These are phyloP conservation scores for Tricholaema leucomelas DNA, from an alignment of 2,113 vertebrate genomes.

Conservation along the genomic window DNA sequence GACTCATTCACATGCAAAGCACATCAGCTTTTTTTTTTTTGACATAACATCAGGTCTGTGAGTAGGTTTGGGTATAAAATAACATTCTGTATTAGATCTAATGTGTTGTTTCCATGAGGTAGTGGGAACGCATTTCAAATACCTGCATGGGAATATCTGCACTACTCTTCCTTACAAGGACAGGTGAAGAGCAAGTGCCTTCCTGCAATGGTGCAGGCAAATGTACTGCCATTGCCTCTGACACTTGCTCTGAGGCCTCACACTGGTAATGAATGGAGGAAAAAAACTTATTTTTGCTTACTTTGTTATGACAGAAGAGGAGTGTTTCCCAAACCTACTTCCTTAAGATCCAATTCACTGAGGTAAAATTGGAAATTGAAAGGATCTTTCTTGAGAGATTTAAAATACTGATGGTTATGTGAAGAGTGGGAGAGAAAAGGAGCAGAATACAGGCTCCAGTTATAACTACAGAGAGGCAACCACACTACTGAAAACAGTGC, in stretches of 20 bases:
- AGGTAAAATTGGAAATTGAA: background rate
- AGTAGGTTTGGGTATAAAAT: background rate
- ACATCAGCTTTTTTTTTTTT: background rate
- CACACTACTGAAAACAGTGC: background rate
- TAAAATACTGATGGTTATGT: background rate
- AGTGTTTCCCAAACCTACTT: background rate
- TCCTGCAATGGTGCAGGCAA: background rate
- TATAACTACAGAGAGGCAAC: background rate
- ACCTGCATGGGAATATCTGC: background rate
- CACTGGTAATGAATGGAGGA: background rate
- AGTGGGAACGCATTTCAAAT: background rate
- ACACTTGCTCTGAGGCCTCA: background rate
- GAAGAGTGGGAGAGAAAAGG: background rate
- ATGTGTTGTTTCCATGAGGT: background rate
- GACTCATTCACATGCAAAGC: background rate
- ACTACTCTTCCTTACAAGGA: background rate
- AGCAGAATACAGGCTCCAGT: background rate
- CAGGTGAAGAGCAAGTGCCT: background rate
- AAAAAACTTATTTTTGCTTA: background rate
- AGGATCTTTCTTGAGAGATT: background rate
- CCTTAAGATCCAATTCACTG: background rate
- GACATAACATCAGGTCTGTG: background rate
- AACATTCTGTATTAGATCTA: background rate
- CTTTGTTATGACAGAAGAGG: background rate
- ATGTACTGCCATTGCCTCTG: background rate